Conservation (phyloP, 2,113 vertebrate genomes). For the Cebidichthys violaceus region DNA sequence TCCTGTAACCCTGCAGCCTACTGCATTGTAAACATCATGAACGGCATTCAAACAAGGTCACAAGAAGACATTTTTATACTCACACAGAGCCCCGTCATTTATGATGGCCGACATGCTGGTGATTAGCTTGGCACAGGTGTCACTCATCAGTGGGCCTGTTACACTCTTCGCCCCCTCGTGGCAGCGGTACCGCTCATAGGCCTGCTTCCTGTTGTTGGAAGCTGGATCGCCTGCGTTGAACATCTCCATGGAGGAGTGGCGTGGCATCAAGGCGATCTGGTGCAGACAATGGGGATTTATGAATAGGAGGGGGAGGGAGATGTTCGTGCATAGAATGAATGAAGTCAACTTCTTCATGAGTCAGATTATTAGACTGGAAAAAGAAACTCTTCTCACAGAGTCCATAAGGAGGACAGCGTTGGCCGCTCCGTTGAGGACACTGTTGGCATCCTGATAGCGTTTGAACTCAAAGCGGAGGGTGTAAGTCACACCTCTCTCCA, state of each 20-base stretch:
- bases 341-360: not conserved
- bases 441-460: conserved; percentile 82
- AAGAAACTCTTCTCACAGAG: conserved; percentile 85
- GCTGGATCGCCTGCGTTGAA: conserved; percentile 88
- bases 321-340: not conserved
- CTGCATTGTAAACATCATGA: not conserved
- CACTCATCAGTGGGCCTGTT: conserved; percentile 78
- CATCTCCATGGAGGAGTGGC: conserved; percentile 91
- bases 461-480: conserved; percentile 89
- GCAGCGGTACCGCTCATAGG: conserved; percentile 92
- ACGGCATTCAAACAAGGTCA: not conserved
- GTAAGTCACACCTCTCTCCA: conserved; percentile 91
- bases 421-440: conserved; percentile 72
- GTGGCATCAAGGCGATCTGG: conserved; percentile 92
- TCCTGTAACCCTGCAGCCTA: not conserved
- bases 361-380: not conserved
- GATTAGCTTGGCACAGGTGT: conserved; percentile 90
- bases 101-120: conserved; percentile 91
- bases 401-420: conserved; percentile 88
- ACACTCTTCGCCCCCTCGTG: conserved; percentile 86
- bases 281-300: not conserved
- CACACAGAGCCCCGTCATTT: conserved; percentile 90
- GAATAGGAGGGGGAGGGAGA: not conserved
- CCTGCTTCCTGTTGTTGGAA: conserved; percentile 85
- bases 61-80: conserved; percentile 73